These are phyloP conservation scores for Melanerpes aurifrons DNA, from an alignment of 2,113 vertebrate species.

Conservation along the genomic window DNA sequence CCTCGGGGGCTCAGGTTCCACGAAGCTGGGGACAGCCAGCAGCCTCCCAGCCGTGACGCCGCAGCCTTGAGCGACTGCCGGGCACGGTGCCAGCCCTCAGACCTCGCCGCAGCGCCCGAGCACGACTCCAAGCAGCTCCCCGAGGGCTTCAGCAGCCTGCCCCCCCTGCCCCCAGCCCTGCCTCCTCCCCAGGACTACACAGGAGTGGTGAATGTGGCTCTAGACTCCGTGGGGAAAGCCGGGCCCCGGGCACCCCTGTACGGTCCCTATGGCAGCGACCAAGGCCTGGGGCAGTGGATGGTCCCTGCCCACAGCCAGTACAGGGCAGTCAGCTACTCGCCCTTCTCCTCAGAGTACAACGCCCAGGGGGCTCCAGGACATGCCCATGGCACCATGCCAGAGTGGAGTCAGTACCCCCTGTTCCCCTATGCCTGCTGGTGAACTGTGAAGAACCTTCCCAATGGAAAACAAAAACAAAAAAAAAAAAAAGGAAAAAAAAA, in stretches of 20 bases:
- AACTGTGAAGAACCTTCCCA: neutral
- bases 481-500: slow-evolving; percentile 3
- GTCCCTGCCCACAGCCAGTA: slow-evolving; percentile 81
- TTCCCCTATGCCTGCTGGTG: slow-evolving; percentile 93
- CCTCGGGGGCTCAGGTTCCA: slow-evolving; percentile 52
- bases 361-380: slow-evolving; percentile 81
- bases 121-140: slow-evolving; percentile 74
- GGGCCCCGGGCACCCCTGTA: slow-evolving; percentile 80
- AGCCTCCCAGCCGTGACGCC: neutral
- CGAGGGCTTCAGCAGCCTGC: slow-evolving; percentile 63
- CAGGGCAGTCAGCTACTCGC: slow-evolving; percentile 68
- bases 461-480: slow-evolving; percentile 4
- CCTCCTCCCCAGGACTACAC: slow-evolving; percentile 81
- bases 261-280: slow-evolving; percentile 79
- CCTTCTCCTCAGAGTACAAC: slow-evolving; percentile 83
- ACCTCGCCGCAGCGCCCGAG: slow-evolving; percentile 79
- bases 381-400: slow-evolving; percentile 81
- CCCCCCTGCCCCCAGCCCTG: slow-evolving; percentile 47
- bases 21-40: slow-evolving; percentile 27
- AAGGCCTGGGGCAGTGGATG: slow-evolving; percentile 84
- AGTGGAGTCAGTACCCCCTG: slow-evolving; percentile 91
- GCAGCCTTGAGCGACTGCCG: slow-evolving; percentile 57
- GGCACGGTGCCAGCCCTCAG: slow-evolving; percentile 70
- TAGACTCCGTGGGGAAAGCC: slow-evolving; percentile 77
- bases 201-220: slow-evolving; percentile 80